These are phyloP conservation scores for Dinothrombium tinctorium DNA, from an alignment of 1,140 invertebrate species.

Conservation along the genomic window DNA sequence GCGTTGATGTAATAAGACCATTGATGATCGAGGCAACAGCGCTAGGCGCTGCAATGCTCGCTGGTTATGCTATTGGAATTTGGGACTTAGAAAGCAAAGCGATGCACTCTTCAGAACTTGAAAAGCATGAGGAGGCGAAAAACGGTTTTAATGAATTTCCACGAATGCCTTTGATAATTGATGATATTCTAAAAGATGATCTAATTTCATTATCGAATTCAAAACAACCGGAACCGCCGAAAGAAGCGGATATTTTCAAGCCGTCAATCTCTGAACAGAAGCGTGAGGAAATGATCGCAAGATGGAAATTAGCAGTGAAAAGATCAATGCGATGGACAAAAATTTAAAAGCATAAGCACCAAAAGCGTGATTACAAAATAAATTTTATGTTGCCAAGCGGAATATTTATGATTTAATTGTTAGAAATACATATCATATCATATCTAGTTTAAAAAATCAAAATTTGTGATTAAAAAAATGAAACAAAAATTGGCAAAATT, in stretches of 20 bases:
- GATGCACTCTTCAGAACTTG: neutral
- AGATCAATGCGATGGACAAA: constrained; percentile 8
- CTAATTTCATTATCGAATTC: neutral
- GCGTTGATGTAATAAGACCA: constrained; percentile 61
- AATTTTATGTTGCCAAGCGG: no score
- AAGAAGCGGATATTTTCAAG: constrained; percentile 1
- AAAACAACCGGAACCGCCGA: neutral
- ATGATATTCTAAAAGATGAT: constrained; percentile 13
- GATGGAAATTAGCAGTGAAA: constrained; percentile 7
- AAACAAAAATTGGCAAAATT: no score
- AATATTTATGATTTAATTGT: no score
- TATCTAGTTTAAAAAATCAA: no score
- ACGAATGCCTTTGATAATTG: constrained; percentile 15
- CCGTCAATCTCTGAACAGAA: neutral
- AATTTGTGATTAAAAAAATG: no score
- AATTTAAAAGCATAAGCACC: no score
- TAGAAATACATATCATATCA: no score
- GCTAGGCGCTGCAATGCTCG: constrained; percentile 67
- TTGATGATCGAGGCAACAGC: constrained; percentile 64
- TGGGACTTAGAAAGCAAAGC: neutral
- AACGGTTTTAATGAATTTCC: neutral
- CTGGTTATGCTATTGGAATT: constrained; percentile 52
- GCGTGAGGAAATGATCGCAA: neutral
- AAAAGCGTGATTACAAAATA: no score
- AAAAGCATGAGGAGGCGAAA: neutral